Conservation (phyloP, 2,113 vertebrate genomes). For the Petromus typicus region DNA sequence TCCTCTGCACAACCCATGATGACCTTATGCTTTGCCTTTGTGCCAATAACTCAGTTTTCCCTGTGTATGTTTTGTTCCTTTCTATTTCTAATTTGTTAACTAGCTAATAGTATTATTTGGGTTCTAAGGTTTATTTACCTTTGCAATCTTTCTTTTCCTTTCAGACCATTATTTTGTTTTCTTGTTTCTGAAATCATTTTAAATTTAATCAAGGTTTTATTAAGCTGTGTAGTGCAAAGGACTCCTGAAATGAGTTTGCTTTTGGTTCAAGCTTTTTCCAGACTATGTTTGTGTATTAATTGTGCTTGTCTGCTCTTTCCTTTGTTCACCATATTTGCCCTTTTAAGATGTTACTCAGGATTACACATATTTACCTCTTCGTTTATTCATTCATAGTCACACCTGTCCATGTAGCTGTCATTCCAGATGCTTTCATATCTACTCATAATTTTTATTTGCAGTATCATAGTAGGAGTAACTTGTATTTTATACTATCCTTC, state of each 20-base stretch:
- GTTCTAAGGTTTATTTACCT: slow-evolving; percentile 43
- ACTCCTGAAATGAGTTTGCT: neutral
- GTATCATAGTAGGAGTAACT: neutral
- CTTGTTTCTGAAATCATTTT: slow-evolving; percentile 30
- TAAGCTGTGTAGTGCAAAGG: neutral
- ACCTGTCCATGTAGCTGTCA: neutral
- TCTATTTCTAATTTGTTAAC: slow-evolving; percentile 45
- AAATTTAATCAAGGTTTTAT: slow-evolving; percentile 55
- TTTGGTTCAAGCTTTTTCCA: neutral
- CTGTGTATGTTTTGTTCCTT: slow-evolving; percentile 50
- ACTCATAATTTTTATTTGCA: slow-evolving; percentile 36
- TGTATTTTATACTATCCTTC: neutral
- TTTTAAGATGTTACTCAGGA: neutral
- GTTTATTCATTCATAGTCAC: neutral
- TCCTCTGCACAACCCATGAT: neutral
- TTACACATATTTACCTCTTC: neutral
- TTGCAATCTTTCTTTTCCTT: slow-evolving; percentile 15
- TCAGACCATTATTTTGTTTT: slow-evolving; percentile 24
- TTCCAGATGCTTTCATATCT: neutral
- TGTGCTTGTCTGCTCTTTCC: neutral
- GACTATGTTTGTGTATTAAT: neutral
- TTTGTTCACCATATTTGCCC: neutral
- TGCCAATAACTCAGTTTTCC: slow-evolving; percentile 45
- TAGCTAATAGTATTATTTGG: neutral
- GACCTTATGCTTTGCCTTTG: slow-evolving; percentile 31